Percentiles rank a stretch among this genome's conserved stretches.
phyloP scores from a whole-genome alignment of 2,888 invertebrate genomes.

The Stenodera caucasica region DNA sequence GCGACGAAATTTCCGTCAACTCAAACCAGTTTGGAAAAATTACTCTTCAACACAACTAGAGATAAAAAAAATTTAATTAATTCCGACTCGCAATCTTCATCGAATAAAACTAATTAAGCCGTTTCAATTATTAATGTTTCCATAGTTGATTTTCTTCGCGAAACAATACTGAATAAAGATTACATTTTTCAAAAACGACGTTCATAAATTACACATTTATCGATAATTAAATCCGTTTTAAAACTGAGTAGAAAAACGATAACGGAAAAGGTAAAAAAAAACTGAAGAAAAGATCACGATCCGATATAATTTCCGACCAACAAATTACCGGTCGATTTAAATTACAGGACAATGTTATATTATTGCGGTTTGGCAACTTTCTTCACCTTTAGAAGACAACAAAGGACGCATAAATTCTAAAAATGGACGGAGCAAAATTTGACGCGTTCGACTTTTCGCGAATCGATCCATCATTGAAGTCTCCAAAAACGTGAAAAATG shows the following conservation, averaged over 20 bases:
- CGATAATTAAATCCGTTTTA: constrained; percentile 27
- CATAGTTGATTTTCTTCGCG: constrained; percentile 9
- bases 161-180: constrained; percentile 1
- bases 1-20: too few relatives aligned
- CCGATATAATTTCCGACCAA: constrained; percentile 19
- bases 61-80: constrained; percentile 5
- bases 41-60: not conserved
- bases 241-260: not conserved
- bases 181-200: not conserved
- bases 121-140: constrained; percentile 19
- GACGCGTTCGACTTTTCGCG: too few relatives aligned
- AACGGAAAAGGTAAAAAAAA: not conserved
- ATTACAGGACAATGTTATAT: constrained; percentile 22
- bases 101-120: constrained; percentile 16
- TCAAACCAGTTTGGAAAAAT: too few relatives aligned
- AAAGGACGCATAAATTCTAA: constrained; percentile 25
- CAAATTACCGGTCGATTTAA: constrained; percentile 23
- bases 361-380: constrained; percentile 28
- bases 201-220: constrained; percentile 26
- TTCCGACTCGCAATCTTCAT: not conserved
- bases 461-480: too few relatives aligned
- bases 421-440: too few relatives aligned
- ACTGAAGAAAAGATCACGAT: constrained; percentile 13
- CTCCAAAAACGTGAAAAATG: too few relatives aligned
- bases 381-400: constrained; percentile 28